Conservation (phyloP, 2,888 invertebrate genomes). For the Parthenolecanium corni region DNA sequence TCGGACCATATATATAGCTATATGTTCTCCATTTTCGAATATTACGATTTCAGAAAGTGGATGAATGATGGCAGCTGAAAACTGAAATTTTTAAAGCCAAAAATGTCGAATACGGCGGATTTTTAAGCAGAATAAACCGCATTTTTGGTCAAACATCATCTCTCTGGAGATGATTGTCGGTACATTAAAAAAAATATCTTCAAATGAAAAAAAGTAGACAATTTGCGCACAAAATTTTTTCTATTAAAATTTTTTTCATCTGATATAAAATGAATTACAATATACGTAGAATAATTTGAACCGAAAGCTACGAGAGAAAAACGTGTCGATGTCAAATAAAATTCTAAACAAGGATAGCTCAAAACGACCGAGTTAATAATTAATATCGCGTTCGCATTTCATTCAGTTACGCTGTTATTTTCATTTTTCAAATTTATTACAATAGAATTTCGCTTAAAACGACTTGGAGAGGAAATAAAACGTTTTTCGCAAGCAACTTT, state of each 20-base stretch:
- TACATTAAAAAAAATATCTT: no score
- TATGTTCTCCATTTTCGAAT: no score
- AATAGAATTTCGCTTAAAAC: background rate
- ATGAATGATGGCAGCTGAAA: no score
- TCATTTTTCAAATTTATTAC: background rate
- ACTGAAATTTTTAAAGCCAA: no score
- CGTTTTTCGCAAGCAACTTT: conserved; percentile 2
- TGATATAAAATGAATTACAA: conserved; percentile 22
- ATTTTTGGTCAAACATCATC: no score
- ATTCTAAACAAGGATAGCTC: background rate
- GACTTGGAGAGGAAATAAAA: background rate
- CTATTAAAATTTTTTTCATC: conserved; percentile 22
- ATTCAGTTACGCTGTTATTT: background rate
- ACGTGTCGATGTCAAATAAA: background rate
- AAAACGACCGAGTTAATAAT: background rate
- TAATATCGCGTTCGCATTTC: background rate
- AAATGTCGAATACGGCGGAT: no score
- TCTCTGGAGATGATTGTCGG: no score
- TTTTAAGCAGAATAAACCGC: no score
- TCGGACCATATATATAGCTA: no score
- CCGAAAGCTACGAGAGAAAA: conserved; percentile 5
- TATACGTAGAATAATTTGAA: background rate
- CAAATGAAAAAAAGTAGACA: no score
- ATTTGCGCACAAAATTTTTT: conserved; percentile 8
- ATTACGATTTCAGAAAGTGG: no score